Evolutionary conservation across 2,797 vertebrate species (phyloP).

Genomic region (Artibeus lituratus): DNA sequence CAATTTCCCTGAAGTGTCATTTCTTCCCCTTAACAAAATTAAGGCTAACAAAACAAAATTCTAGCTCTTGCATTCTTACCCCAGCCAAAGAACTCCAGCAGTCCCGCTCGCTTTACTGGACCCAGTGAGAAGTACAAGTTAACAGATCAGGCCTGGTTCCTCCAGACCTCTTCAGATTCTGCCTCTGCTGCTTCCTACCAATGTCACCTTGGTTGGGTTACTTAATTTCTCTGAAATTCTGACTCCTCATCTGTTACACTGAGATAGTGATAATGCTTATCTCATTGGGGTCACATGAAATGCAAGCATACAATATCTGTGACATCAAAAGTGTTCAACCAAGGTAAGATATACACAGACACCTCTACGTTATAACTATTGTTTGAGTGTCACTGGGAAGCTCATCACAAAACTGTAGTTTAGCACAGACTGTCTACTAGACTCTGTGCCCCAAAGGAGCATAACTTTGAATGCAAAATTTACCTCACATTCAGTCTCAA

Average conservation of each 20-base stretch:
- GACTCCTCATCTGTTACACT: background rate
- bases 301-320: background rate
- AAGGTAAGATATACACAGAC: background rate
- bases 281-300: background rate
- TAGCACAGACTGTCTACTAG: background rate
- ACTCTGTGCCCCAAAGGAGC: background rate
- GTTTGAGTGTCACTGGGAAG: background rate
- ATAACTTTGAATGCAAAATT: background rate
- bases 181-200: background rate
- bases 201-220: background rate
- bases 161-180: background rate
- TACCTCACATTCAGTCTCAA: conserved; percentile 28
- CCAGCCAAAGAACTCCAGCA: background rate
- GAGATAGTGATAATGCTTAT: background rate
- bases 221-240: background rate
- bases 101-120: background rate
- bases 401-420: background rate
- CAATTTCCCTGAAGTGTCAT: conserved; percentile 6
- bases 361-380: background rate
- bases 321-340: background rate
- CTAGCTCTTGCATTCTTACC: background rate
- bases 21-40: conserved; percentile 36
- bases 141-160: background rate
- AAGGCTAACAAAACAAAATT: conserved; percentile 43
- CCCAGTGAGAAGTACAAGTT: background rate